Evolutionary conservation across 2,888 invertebrate genomes (phyloP).

Genomic region (Rhimphoctona megacephalus): DNA sequence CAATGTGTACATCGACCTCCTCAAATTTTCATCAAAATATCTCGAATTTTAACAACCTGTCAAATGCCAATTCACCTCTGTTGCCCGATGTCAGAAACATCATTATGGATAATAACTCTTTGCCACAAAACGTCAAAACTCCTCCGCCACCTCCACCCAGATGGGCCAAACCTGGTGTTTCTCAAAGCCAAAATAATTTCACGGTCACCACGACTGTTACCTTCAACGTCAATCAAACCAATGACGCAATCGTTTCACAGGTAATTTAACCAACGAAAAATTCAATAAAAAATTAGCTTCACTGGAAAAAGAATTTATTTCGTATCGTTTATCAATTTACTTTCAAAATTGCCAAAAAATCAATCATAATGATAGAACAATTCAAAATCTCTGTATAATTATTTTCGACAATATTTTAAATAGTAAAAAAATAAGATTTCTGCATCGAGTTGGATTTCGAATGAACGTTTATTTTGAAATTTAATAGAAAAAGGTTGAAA

Average conservation of each 20-base stretch:
- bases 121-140: slow-evolving; percentile 84
- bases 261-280: slow-evolving; percentile 58
- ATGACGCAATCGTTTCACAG: slow-evolving; percentile 72
- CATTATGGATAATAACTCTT: slow-evolving; percentile 73
- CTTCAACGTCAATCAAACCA: slow-evolving; percentile 89
- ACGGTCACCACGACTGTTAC: slow-evolving; percentile 95
- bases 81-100: slow-evolving; percentile 77
- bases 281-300: neutral
- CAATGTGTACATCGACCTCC: slow-evolving; percentile 76
- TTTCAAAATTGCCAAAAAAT: neutral
- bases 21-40: slow-evolving; percentile 82
- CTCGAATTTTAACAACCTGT: slow-evolving; percentile 77
- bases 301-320: neutral
- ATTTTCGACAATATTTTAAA: neutral
- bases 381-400: neutral
- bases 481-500: neutral
- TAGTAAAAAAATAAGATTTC: too few relatives aligned
- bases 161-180: slow-evolving; percentile 92
- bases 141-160: slow-evolving; percentile 94
- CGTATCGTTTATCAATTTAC: neutral
- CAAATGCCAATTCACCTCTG: slow-evolving; percentile 75
- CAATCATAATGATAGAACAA: neutral
- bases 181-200: slow-evolving; percentile 88
- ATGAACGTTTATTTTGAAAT: neutral
- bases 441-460: neutral